Evolutionary conservation across 1,140 invertebrate genomes (phyloP), one percentile per base, ranked within the genome.

Genomic region (Drosophila melanica): DNA sequence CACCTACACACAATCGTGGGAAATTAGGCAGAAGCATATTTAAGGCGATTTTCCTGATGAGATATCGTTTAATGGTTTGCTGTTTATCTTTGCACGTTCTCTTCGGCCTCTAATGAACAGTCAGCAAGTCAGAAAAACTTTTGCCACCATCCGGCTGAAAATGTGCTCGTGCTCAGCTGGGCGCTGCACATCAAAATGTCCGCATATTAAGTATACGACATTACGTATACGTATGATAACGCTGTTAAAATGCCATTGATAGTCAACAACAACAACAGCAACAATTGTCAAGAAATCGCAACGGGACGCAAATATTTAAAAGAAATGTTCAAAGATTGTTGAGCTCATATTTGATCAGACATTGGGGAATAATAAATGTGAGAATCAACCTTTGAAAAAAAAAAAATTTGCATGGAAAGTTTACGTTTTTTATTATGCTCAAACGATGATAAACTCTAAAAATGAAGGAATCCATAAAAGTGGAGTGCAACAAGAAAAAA

Each of bases 1-100:
- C 45, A 45, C 20, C n/a, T 57, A 59, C 47, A 67, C 41, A 74
- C 50, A 67, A 59, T 64, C 55, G 76, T 81, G 79, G 72, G 72
- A 85, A 85, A 85, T 85, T 85, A 85, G 79, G 78, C 81, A 81
- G 79, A 85, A 81, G 79, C 76, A 81, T 85, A 85, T 81, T 85
- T 81, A 81, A 85, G 76, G 63, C 72, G 78, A 85, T 81, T 85
- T 81, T 68, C 65, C 81, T 81, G 72, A 85, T 81, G 72, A 79
- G 76, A 79, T 81, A 76, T 76, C 71, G 71, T 74, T 74, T 85
- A 78, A 75, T 77, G 77, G 75, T 69, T 79, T 72, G 68, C 73
- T 66, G 68, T 72, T 68, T 79, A 72, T 79, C 68, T 79, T 71
- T 59, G 67, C 67, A 60, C 55, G 55, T 66, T 72, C 69, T 62